Evolutionary conservation across 2,797 vertebrate species (phyloP).

Genomic region (Myripristis murdjan): DNA sequence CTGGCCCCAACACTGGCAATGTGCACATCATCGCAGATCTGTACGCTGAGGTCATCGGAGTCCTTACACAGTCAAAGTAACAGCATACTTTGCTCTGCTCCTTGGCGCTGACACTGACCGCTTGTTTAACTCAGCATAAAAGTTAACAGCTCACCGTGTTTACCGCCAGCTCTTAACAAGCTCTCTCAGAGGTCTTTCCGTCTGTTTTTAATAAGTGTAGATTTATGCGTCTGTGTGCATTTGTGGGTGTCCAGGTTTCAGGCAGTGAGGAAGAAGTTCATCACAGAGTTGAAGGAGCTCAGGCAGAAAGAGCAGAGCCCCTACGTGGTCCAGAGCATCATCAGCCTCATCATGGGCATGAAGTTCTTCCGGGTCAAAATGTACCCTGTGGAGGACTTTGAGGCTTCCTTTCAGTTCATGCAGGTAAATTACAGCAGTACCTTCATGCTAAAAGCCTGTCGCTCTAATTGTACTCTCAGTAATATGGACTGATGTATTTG

Average conservation of each 20-base stretch:
- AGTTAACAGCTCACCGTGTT: constrained; percentile 1
- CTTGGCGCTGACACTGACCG: background rate
- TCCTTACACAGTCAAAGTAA: constrained; percentile 99
- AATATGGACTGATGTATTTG: constrained; percentile 11
- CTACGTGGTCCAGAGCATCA: constrained; percentile 97
- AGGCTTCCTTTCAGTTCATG: constrained; percentile 99
- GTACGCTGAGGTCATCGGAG: constrained; percentile 98
- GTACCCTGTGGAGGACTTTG: constrained; percentile 99
- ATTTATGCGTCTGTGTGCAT: constrained; percentile 16
- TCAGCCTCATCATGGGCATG: constrained; percentile 99
- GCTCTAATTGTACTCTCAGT: background rate
- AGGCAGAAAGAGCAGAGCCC: constrained; percentile 97
- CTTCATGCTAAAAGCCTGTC: background rate
- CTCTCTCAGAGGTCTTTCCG: background rate
- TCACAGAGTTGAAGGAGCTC: constrained; percentile 97
- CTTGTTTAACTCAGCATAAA: background rate
- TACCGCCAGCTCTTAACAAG: background rate
- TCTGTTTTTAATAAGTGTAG: background rate
- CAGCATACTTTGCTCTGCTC: constrained; percentile 29
- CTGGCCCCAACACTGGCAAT: constrained; percentile 99
- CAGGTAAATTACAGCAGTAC: constrained; percentile 86
- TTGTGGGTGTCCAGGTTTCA: constrained; percentile 90
- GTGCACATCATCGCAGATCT: constrained; percentile 99
- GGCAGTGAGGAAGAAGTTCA: constrained; percentile 98
- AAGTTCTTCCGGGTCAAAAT: constrained; percentile 99